phyloP scores from a whole-genome alignment of 2,888 invertebrate species.

The Agrochola lychnidis region DNA sequence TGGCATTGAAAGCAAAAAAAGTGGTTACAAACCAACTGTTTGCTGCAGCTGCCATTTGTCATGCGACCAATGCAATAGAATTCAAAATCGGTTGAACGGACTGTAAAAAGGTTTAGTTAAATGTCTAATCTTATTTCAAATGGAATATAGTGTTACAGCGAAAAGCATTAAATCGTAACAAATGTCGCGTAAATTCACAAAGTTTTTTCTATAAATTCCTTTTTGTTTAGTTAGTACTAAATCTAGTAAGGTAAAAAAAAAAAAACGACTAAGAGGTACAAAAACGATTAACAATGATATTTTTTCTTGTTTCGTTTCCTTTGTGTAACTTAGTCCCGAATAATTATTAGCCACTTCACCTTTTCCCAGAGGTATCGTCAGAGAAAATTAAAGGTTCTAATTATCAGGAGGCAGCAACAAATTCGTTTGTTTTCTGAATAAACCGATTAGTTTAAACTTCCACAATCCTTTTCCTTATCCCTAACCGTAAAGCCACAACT shows the following conservation, averaged over 20 bases:
- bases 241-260: slow-evolving; percentile 9
- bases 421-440: slow-evolving; percentile 42
- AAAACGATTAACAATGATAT: not conserved
- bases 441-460: slow-evolving; percentile 37
- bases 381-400: slow-evolving; percentile 2
- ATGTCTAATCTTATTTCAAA: too few species aligned
- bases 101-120: too few species aligned
- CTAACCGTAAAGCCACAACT: slow-evolving; percentile 43
- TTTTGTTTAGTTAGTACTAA: slow-evolving; percentile 16
- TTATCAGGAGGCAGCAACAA: slow-evolving; percentile 2
- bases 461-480: slow-evolving; percentile 40
- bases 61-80: too few species aligned
- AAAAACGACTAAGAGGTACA: not conserved
- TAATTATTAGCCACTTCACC: not conserved
- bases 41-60: too few species aligned
- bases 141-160: not conserved
- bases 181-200: slow-evolving; percentile 33
- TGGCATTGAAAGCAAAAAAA: too few species aligned
- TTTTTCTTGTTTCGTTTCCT: not conserved
- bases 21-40: too few species aligned
- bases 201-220: not conserved
- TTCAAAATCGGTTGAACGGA: too few species aligned
- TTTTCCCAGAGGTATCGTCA: not conserved
- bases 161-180: slow-evolving; percentile 41
- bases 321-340: slow-evolving; percentile 1